Conservation (phyloP, 2,888 invertebrate species). For the Buathra laborator region DNA sequence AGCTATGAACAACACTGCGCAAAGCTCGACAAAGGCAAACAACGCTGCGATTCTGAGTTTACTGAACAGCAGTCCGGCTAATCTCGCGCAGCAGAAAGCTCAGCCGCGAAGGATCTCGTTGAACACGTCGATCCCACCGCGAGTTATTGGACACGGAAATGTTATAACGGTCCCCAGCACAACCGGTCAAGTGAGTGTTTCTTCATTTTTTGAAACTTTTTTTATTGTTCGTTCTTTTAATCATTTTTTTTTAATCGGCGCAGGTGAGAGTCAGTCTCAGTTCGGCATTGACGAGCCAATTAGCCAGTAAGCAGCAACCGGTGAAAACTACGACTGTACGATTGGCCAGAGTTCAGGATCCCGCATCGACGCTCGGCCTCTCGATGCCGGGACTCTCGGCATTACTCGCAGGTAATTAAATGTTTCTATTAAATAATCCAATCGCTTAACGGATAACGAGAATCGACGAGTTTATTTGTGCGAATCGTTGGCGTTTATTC, state of each 20-base stretch:
- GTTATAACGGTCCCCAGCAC: slow-evolving; percentile 84
- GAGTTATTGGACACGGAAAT: slow-evolving; percentile 83
- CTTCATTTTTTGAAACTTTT: no score
- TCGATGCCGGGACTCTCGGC: slow-evolving; percentile 88
- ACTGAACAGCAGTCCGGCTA: slow-evolving; percentile 92
- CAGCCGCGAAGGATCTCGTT: slow-evolving; percentile 82
- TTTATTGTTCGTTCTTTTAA: neutral
- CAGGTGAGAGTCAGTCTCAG: slow-evolving; percentile 83
- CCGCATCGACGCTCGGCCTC: slow-evolving; percentile 86
- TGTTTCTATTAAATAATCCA: neutral
- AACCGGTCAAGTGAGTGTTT: slow-evolving; percentile 80
- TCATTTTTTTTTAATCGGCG: neutral
- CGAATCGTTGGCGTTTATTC: slow-evolving; percentile 19
- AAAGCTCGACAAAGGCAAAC: slow-evolving; percentile 85
- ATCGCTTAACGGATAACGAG: neutral
- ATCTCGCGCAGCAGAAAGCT: slow-evolving; percentile 83
- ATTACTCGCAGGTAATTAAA: slow-evolving; percentile 85
- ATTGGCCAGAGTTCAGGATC: slow-evolving; percentile 85
- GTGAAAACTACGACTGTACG: slow-evolving; percentile 85
- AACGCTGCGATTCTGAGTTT: slow-evolving; percentile 92
- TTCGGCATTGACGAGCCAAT: slow-evolving; percentile 81
- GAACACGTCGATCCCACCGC: slow-evolving; percentile 81
- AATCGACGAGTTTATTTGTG: neutral
- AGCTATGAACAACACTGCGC: slow-evolving; percentile 84
- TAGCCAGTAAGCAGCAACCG: slow-evolving; percentile 84